Conservation (phyloP, 2,888 invertebrate species). For the Drosophila silvestris region DNA sequence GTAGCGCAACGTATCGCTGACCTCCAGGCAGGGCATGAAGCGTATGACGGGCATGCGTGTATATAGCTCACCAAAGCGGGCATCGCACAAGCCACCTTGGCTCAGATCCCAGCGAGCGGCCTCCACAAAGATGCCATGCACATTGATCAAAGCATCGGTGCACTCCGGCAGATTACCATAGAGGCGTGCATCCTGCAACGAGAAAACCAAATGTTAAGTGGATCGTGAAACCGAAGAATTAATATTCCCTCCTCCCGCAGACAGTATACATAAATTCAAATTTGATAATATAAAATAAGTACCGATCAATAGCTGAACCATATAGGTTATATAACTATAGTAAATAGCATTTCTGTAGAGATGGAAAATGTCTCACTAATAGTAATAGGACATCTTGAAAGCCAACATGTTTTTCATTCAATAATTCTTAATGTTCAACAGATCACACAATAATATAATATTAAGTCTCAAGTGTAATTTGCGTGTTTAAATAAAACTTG, state of each 20-base stretch:
- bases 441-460: background rate
- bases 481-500: background rate
- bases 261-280: background rate
- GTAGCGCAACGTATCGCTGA: conserved; percentile 71
- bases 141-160: conserved; percentile 89
- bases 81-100: conserved; percentile 90
- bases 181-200: conserved; percentile 83
- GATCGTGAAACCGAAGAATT: background rate
- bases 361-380: background rate
- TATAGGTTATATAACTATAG: background rate
- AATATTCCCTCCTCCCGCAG: background rate
- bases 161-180: conserved; percentile 86
- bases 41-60: conserved; percentile 81
- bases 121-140: conserved; percentile 94
- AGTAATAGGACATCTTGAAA: background rate
- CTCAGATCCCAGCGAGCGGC: conserved; percentile 93
- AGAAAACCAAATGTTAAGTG: background rate
- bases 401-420: background rate
- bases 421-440: background rate
- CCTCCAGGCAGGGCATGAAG: conserved; percentile 82
- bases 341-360: background rate
- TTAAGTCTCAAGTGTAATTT: background rate
- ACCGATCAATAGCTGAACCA: background rate
- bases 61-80: conserved; percentile 86
- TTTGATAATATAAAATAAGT: background rate